Base-by-base conservation (phyloP, 2,113 vertebrate genomes). In the Egretta garzetta region DNA sequence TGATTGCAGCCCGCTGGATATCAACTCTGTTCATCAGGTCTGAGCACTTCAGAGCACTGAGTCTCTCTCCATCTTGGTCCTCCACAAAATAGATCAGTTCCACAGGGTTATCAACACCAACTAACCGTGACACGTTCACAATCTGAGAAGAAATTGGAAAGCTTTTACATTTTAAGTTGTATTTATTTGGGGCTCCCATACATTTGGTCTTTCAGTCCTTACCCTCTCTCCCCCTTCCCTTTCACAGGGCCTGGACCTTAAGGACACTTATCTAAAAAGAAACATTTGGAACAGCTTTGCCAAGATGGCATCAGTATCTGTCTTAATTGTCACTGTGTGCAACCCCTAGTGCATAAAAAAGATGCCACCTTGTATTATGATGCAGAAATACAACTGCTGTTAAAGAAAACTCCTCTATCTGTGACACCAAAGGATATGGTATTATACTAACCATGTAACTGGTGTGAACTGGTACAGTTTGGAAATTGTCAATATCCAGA, bases 41-140 rank as follows among this genome's bases (percentile, higher is more conserved):
- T 32, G 99, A 99, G 35, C 99, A 98, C 88, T 98, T 97, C 82
- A 96, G 88, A 6, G 99, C 99, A 43, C 99, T 98, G 37, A 99
- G 97, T 73, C 99, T 98, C 86, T 98, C 98, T 80, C 99, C 99
- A 2, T 98, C 98, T 43, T 98, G 98, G 93, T 98, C 98, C 95
- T 99, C 99, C 96, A 99, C 99, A 14, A 99, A 99, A 98, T 99
- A 99, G 88, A 99, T 98, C 70, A 99, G 97, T 95, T 99, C 99
- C 92, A 99, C 98, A 0, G 99, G 99, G 74, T 99, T 95, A 93
- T 99, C 99, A 1, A 93, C 96, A 32, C 99, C 99, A 63, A 86
- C 97, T 82, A 99, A 96, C 45, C 98, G 98, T 9, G 98, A 99
- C 39, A 98, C 96, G 2, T 99, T 99, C 32, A 99, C 99, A 85